phyloP scores from a whole-genome alignment of 2,888 invertebrate species.

The Nebria brevicollis region DNA sequence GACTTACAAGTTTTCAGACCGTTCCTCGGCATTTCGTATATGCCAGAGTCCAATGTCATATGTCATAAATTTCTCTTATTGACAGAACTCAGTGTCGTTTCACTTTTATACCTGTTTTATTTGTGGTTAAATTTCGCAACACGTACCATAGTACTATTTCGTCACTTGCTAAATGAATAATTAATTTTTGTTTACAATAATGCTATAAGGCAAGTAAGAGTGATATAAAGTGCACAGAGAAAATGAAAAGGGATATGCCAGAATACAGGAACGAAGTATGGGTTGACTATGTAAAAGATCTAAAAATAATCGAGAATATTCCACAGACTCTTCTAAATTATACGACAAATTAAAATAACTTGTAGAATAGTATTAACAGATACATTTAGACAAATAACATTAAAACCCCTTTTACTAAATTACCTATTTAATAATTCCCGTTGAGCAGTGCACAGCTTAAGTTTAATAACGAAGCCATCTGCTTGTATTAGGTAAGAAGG shows the following conservation, averaged over 20 bases:
- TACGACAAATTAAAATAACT: not conserved
- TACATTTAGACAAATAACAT: not conserved
- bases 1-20: not conserved
- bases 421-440: slow-evolving; percentile 42
- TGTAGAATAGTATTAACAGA: not conserved
- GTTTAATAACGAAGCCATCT: slow-evolving; percentile 44
- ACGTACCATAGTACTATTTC: not conserved
- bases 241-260: no score
- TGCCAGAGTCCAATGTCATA: slow-evolving; percentile 29
- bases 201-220: not conserved
- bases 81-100: slow-evolving; percentile 26
- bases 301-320: no score
- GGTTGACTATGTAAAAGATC: no score
- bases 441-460: slow-evolving; percentile 27
- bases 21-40: slow-evolving; percentile 23
- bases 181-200: not conserved
- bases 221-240: not conserved
- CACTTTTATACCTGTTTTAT: not conserved
- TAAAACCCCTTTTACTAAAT: slow-evolving; percentile 20
- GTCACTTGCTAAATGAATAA: not conserved
- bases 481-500: slow-evolving; percentile 38
- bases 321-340: no score
- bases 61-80: slow-evolving; percentile 42
- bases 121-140: not conserved
- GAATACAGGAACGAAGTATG: no score